Base-by-base conservation (phyloP, 2,113 vertebrate species). In the Sander vitreus region DNA sequence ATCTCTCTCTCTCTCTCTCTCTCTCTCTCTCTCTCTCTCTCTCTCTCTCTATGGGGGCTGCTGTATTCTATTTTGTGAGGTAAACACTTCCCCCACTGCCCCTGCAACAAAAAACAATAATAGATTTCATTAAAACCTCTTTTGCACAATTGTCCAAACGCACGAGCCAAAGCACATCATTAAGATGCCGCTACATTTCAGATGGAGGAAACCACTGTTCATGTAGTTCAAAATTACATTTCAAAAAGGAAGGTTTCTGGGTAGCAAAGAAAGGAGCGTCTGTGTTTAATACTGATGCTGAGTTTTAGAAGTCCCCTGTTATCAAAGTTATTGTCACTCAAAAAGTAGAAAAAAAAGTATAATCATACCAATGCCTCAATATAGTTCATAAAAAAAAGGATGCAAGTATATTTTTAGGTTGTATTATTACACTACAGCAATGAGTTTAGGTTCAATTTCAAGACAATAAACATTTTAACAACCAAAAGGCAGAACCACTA, bases 1-100 rank as follows among this genome's bases (percentile, higher is more conserved):
- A 88, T 92, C 93, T 90, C 88, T 93, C 85, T 92, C 90, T 87
- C 88, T 88, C 85, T 91, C 79, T 85, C 72, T 85, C 80, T 69
- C 79, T 84, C 68, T 62, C 54, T 72, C 74, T 48, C 70, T 80
- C 65, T 68, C 54, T 75, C 70, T 64, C 69, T 58, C 65, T 45
- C 74, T 48, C 65, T 45, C 62, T 25, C 73, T 80, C 65, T 81
- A 3, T 6, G 58, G 84, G 78, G 73, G 66, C 70, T 81, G 88
- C 76, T 86, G 57, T 85, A 83, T 89, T 92, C 77, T 84, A 73
- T 78, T 87, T 87, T 83, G 76, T 80, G 80, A 91, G 86, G 81
- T 89, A 87, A 93, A 91, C 89, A 93, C 68, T 81, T 71, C 66
- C 71, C 68, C 59, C 54, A 64, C 64, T 70, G 51, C 66, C 73